These are phyloP conservation scores for Hybognathus amarus DNA, from an alignment of 2,797 vertebrate species.

Conservation along the genomic window DNA sequence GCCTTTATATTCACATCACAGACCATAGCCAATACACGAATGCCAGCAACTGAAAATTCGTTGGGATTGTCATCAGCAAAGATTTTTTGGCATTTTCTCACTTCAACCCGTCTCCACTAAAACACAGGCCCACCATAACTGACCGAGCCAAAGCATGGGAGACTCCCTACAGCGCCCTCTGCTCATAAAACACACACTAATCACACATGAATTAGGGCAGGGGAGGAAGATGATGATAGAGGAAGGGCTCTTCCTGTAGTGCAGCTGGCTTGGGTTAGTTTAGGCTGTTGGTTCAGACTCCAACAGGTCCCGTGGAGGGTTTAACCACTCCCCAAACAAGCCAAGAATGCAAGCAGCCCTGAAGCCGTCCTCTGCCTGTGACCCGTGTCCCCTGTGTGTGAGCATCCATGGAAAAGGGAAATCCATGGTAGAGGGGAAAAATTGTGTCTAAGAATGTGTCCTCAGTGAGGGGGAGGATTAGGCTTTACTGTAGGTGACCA, in stretches of 20 bases:
- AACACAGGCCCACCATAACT: neutral
- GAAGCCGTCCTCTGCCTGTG: slow-evolving; percentile 40
- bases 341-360: slow-evolving; percentile 46
- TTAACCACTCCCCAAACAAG: slow-evolving; percentile 37
- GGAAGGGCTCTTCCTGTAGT: slow-evolving; percentile 54
- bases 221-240: slow-evolving; percentile 29
- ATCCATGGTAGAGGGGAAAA: neutral
- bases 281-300: slow-evolving; percentile 33
- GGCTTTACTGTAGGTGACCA: neutral
- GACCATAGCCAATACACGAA: neutral
- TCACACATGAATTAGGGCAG: slow-evolving; percentile 41
- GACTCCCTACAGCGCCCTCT: neutral
- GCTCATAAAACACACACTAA: slow-evolving; percentile 53
- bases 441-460: slow-evolving; percentile 1
- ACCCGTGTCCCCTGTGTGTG: slow-evolving; percentile 44
- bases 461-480: neutral
- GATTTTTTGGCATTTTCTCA: too few species aligned
- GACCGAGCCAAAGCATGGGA: slow-evolving; percentile 12
- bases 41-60: neutral
- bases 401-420: neutral
- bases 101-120: neutral
- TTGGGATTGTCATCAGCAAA: neutral
- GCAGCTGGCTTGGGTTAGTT: slow-evolving; percentile 52
- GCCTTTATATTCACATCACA: neutral
- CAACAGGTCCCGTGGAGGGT: slow-evolving; percentile 13